phyloP scores from a whole-genome alignment of 2,888 invertebrate species.

The Lasioglossum leucozonium region DNA sequence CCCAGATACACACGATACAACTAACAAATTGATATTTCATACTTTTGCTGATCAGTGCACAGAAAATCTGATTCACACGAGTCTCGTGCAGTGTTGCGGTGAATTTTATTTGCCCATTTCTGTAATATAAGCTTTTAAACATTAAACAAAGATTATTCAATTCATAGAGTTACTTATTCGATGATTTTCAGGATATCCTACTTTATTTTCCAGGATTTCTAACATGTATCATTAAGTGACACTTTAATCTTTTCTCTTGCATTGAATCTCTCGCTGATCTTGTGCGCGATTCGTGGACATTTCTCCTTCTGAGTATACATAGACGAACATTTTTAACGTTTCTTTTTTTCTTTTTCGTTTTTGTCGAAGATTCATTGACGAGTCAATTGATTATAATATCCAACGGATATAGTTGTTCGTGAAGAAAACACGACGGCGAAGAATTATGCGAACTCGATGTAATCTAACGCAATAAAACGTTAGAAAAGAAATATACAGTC shows the following conservation, averaged over 20 bases:
- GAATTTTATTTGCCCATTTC: slow-evolving; percentile 73
- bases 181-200: slow-evolving; percentile 78
- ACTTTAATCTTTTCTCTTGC: slow-evolving; percentile 15
- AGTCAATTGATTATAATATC: slow-evolving; percentile 9
- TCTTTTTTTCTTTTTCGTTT: neutral
- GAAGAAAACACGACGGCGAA: slow-evolving; percentile 13
- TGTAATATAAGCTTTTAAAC: slow-evolving; percentile 69
- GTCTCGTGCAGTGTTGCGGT: slow-evolving; percentile 68
- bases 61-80: slow-evolving; percentile 63
- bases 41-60: slow-evolving; percentile 71
- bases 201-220: slow-evolving; percentile 77
- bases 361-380: slow-evolving; percentile 15
- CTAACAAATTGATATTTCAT: slow-evolving; percentile 76
- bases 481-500: neutral
- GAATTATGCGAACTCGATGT: slow-evolving; percentile 34
- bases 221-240: slow-evolving; percentile 51
- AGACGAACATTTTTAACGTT: slow-evolving; percentile 22
- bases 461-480: slow-evolving; percentile 20
- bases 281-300: slow-evolving; percentile 2
- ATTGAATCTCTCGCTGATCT: neutral
- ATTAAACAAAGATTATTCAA: slow-evolving; percentile 81
- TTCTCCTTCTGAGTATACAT: neutral
- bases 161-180: slow-evolving; percentile 81
- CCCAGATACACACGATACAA: slow-evolving; percentile 81
- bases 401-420: slow-evolving; percentile 16